Percentiles rank a stretch among this genome's conserved stretches.
Conservation (phyloP, 2,797 vertebrate species). For the Eurystomus glaucurus region DNA sequence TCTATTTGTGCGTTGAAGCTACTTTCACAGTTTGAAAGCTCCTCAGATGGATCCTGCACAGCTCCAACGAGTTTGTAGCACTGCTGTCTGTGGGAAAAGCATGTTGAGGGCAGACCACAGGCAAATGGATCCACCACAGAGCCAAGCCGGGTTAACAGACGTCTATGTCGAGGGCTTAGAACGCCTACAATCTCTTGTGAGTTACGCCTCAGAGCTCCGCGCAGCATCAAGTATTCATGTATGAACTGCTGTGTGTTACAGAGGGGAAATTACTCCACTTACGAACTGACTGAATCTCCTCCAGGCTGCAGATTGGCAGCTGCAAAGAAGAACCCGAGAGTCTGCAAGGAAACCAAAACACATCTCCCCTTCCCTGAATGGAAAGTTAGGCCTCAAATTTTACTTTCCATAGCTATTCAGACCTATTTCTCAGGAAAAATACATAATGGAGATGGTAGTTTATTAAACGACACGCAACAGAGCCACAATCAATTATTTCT, state of each 20-base stretch:
- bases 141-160: neutral
- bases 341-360: neutral
- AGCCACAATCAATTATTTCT: neutral
- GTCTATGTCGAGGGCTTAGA: neutral
- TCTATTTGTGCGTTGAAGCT: neutral
- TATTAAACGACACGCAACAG: neutral
- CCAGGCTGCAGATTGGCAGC: neutral
- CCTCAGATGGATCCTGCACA: neutral
- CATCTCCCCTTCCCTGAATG: neutral
- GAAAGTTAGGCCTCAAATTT: neutral
- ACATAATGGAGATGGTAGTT: neutral
- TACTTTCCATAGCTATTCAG: neutral
- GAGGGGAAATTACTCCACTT: neutral
- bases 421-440: neutral
- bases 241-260: neutral
- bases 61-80: neutral
- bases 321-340: neutral
- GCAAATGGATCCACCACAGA: neutral
- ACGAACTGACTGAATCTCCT: neutral
- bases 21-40: neutral
- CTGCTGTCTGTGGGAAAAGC: neutral
- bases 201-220: neutral
- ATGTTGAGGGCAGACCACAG: neutral
- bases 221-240: neutral
- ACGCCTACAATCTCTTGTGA: neutral